Evolutionary conservation across 1,140 invertebrate species (phyloP).

Genomic region (Sitodiplosis mosellana): DNA sequence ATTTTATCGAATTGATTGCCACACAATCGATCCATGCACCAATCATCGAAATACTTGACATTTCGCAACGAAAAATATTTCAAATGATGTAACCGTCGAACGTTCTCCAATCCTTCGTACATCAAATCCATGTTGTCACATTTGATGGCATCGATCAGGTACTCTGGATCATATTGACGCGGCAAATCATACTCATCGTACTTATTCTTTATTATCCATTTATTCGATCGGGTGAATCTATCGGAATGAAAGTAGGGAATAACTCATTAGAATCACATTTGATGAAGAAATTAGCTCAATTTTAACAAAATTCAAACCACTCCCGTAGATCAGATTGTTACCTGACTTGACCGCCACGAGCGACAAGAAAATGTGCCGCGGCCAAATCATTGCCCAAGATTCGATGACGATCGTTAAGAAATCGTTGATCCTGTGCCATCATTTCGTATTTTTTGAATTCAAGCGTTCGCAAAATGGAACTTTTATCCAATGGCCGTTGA

Average conservation of each 20-base stretch:
- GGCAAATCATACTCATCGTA: constrained; percentile 35
- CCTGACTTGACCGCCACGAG: constrained; percentile 44
- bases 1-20: constrained; percentile 35
- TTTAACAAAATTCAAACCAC: background rate
- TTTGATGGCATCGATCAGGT: constrained; percentile 47
- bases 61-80: constrained; percentile 44
- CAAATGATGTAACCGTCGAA: constrained; percentile 36
- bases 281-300: background rate
- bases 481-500: constrained; percentile 28
- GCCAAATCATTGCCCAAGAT: constrained; percentile 49
- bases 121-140: constrained; percentile 35
- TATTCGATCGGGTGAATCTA: constrained; percentile 30
- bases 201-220: constrained; percentile 36
- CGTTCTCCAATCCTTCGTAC: constrained; percentile 53
- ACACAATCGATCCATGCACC: constrained; percentile 47
- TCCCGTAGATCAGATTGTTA: too few species aligned
- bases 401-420: constrained; percentile 27
- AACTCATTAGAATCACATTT: background rate
- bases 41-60: constrained; percentile 51
- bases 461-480: constrained; percentile 18
- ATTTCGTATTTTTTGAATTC: constrained; percentile 15
- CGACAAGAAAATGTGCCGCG: constrained; percentile 50
- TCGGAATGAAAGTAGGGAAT: background rate
- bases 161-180: constrained; percentile 27
- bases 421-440: constrained; percentile 25